Evolutionary conservation across 2,113 vertebrate species (phyloP).

Genomic region (Meles meles): DNA sequence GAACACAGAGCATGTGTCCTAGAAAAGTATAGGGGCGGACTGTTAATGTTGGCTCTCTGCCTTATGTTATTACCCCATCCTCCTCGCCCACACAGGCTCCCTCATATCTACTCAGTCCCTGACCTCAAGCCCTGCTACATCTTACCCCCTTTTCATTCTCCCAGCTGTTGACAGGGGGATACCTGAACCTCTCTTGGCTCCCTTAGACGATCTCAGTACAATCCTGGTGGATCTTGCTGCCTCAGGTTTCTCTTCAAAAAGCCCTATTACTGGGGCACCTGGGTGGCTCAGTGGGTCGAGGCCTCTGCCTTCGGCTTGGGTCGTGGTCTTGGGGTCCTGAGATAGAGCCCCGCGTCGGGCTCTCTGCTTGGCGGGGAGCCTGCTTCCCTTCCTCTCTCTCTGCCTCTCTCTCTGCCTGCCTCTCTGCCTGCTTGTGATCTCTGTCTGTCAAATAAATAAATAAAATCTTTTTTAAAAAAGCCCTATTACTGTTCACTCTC

Average conservation of each 20-base stretch:
- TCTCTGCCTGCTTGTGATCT: no score
- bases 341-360: no score
- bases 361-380: no score
- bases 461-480: background rate
- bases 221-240: background rate
- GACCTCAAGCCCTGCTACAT: background rate
- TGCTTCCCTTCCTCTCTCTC: no score
- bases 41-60: background rate
- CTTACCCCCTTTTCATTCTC: background rate
- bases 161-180: background rate
- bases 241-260: background rate
- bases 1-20: background rate
- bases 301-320: no score
- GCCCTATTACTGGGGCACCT: background rate
- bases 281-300: no score
- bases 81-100: background rate
- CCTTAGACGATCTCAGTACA: background rate
- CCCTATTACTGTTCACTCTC: background rate
- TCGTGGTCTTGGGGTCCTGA: no score
- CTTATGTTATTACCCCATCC: background rate
- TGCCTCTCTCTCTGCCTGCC: no score
- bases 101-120: background rate
- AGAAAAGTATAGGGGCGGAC: background rate
- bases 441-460: no score
- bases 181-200: background rate